Evolutionary conservation across 2,113 vertebrate genomes (phyloP).

Genomic region (Hyaena hyaena): DNA sequence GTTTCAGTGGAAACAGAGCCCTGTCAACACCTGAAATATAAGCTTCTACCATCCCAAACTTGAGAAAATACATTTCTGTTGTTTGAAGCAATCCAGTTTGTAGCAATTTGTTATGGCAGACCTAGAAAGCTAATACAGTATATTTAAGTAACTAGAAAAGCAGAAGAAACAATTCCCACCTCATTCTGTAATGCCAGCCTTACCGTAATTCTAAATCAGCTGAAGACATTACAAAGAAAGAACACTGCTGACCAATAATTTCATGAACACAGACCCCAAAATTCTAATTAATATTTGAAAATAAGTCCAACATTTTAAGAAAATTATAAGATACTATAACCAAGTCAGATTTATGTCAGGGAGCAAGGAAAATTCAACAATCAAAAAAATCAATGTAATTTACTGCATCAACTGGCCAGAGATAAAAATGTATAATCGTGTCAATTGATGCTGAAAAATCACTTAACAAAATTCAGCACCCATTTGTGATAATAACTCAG

Average conservation of each 20-base stretch:
- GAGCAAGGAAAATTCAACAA: not conserved
- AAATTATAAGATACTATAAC: not conserved
- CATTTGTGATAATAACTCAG: not conserved
- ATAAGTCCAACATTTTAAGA: not conserved
- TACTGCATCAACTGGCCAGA: not conserved
- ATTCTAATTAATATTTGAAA: not conserved
- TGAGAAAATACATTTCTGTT: not conserved
- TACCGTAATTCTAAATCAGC: not conserved
- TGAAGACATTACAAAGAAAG: not conserved
- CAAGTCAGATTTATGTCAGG: not conserved
- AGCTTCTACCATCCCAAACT: not conserved
- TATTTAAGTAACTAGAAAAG: not conserved
- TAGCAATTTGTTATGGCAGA: not conserved
- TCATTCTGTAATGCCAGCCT: not conserved
- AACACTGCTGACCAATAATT: not conserved
- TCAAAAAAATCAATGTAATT: not conserved
- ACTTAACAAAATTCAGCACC: not conserved
- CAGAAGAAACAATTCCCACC: not conserved
- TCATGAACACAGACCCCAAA: not conserved
- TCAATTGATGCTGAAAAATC: not conserved
- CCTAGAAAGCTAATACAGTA: not conserved
- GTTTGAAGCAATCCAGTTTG: not conserved
- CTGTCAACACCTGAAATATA: not conserved
- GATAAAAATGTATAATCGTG: not conserved
- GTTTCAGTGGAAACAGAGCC: not conserved